A percentile compares a stretch with the other conserved stretches of the same genome.
Conservation (phyloP, 1,140 invertebrate genomes). For the Teleopsis dalmanni region DNA sequence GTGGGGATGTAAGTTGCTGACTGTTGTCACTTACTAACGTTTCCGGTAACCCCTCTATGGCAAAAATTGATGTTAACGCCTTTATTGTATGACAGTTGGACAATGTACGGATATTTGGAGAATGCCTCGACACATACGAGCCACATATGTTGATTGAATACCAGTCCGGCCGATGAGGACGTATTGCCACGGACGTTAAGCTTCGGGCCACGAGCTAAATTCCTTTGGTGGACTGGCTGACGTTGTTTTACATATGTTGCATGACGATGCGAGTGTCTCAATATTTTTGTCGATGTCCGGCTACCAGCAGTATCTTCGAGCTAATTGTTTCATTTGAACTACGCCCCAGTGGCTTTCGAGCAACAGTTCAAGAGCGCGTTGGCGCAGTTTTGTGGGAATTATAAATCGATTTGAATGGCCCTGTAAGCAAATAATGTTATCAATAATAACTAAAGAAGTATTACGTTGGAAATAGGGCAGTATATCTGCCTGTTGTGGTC, state of each 20-base stretch:
- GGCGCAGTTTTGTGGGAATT: too few relatives aligned
- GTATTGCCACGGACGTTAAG: slow-evolving; percentile 24
- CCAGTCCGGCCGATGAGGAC: too few relatives aligned
- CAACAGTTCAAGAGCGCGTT: slow-evolving; percentile 36
- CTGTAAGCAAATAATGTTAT: slow-evolving; percentile 30
- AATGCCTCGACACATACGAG: too few relatives aligned
- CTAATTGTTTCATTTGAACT: slow-evolving; percentile 42
- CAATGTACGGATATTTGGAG: too few relatives aligned
- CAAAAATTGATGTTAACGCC: too few relatives aligned
- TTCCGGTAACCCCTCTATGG: too few relatives aligned
- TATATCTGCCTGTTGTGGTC: too few relatives aligned
- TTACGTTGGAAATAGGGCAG: too few relatives aligned
- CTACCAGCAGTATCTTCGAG: slow-evolving; percentile 39
- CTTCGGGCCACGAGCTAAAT: slow-evolving; percentile 12
- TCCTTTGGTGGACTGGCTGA: not conserved
- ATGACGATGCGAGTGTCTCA: slow-evolving; percentile 12
- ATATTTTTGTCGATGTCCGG: slow-evolving; percentile 42
- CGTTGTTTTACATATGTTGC: slow-evolving; percentile 1
- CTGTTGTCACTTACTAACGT: too few relatives aligned
- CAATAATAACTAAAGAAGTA: not conserved
- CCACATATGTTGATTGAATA: too few relatives aligned
- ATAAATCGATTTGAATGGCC: slow-evolving; percentile 18
- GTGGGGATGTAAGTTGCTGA: too few relatives aligned
- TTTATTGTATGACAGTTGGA: too few relatives aligned
- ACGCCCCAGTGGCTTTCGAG: slow-evolving; percentile 41